Base-by-base conservation (phyloP, 2,888 invertebrate species). In the Auanema freiburgensis region DNA sequence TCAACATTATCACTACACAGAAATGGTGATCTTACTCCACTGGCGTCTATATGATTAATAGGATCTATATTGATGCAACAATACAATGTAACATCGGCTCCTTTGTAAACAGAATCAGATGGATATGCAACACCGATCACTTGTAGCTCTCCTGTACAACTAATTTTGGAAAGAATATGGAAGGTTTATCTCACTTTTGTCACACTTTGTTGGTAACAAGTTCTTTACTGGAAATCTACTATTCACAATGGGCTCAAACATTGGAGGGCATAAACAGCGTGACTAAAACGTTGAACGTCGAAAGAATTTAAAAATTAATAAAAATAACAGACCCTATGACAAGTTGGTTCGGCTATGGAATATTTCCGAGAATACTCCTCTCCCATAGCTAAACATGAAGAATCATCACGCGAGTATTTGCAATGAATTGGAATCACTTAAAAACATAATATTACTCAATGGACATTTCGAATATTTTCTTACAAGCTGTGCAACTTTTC, bases 51-150 rank as follows among this genome's bases (percentile, higher is more conserved):
- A 54, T 74, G 75, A 10, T 70, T 72, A 10, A 74, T 69, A 12
- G 82, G 83, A 65, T 82, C 83, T 46, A 82, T 62, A 65, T 82
- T 82, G 43, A 82, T 64, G 58, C 82, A 82, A 54, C 82, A 82
- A 62, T 71, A 76, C 18, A 82, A 55, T 0, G 71, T 79, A n/a
- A 78, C 74, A 18, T 78, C 77, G 2, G 71, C 74, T 25, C 81
- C 81, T 54, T 74, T 74, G 59, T 69, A 80, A 18, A 79, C 79
- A 10, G 77, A 71, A n/a, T 67, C 57, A 3, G 77, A 71, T 14
- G 79, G 79, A 46, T 70, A 57, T 24, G 74, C 78, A 3, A 69
- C 66, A 16, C 66, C 69, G 21, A 74, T 58, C 11, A 78, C 79
- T 64, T 72, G 57, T 16, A 81, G 69, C 42, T 80, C 80, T 25